These are phyloP conservation scores for Oscheius sp. DNA, from an alignment of 2,888 invertebrate genomes.

Conservation along the genomic window DNA sequence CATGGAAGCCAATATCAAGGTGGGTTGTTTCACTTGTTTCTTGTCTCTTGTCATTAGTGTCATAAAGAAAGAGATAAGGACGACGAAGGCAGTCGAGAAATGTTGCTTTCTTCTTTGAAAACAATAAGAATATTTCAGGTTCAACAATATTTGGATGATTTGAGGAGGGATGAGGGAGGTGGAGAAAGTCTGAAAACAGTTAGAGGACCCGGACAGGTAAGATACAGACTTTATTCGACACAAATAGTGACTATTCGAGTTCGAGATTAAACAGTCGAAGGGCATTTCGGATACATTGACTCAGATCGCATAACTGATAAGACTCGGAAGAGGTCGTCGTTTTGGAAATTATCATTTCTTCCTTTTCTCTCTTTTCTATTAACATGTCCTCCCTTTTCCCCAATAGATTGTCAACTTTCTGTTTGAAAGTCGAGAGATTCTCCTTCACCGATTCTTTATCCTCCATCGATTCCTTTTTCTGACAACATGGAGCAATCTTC, in stretches of 20 bases:
- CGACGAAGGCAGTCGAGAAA: conserved; percentile 5
- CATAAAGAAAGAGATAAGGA: conserved; percentile 1
- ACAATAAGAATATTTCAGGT: conserved; percentile 8
- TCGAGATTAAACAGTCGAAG: conserved; percentile 7
- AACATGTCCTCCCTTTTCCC: neutral
- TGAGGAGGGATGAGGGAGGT: conserved; percentile 3
- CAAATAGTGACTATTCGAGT: neutral
- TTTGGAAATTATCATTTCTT: neutral
- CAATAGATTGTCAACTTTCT: too few species aligned
- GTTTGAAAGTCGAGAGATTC: too few species aligned
- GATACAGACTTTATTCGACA: neutral
- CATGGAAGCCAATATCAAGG: conserved; percentile 26
- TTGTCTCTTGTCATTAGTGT: too few species aligned
- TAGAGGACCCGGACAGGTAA: conserved; percentile 22
- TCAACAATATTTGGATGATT: conserved; percentile 20
- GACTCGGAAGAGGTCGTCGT: neutral
- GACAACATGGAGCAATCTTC: neutral
- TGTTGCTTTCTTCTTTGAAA: neutral
- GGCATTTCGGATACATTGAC: neutral
- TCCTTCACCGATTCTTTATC: too few species aligned
- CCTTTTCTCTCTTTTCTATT: neutral
- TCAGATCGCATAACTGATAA: neutral
- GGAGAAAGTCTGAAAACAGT: neutral
- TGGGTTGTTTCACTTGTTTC: neutral
- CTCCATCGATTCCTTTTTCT: neutral